phyloP scores from a whole-genome alignment of 2,113 vertebrate species.

The Thomomys bottae region DNA sequence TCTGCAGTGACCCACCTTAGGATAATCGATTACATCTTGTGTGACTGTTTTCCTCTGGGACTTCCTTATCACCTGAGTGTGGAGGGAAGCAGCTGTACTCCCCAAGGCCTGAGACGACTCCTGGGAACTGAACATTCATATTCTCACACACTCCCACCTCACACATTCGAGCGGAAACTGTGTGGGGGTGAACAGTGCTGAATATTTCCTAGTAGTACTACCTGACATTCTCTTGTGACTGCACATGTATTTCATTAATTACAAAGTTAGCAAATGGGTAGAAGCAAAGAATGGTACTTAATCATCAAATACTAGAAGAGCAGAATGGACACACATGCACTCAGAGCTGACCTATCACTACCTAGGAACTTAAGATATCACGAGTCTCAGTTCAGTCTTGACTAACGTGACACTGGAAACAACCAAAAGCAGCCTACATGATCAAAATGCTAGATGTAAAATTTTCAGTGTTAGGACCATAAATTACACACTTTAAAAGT shows the following conservation, averaged over 20 bases:
- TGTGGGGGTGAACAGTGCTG: constrained; percentile 12
- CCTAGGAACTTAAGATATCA: neutral
- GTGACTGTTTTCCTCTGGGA: too few species aligned
- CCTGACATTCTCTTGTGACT: constrained; percentile 38
- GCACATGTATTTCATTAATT: neutral
- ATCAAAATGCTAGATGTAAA: constrained; percentile 38
- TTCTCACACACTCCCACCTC: constrained; percentile 11
- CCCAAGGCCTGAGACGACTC: too few species aligned
- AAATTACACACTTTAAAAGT: constrained; percentile 48
- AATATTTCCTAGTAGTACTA: constrained; percentile 7
- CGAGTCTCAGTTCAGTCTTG: neutral
- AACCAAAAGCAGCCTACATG: constrained; percentile 16
- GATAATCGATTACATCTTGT: neutral
- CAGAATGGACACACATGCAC: neutral
- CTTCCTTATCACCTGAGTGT: too few species aligned
- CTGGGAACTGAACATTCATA: neutral
- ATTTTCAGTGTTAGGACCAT: constrained; percentile 16
- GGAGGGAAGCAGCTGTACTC: too few species aligned
- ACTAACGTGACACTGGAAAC: neutral
- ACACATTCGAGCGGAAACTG: constrained; percentile 11
- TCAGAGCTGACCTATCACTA: neutral
- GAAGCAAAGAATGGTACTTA: neutral
- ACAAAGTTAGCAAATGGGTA: neutral
- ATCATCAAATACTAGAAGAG: neutral
- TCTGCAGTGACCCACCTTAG: neutral